phyloP scores from a whole-genome alignment of 53 echinoderm and acorn worm species.

The Temnopleurus reevesii region DNA sequence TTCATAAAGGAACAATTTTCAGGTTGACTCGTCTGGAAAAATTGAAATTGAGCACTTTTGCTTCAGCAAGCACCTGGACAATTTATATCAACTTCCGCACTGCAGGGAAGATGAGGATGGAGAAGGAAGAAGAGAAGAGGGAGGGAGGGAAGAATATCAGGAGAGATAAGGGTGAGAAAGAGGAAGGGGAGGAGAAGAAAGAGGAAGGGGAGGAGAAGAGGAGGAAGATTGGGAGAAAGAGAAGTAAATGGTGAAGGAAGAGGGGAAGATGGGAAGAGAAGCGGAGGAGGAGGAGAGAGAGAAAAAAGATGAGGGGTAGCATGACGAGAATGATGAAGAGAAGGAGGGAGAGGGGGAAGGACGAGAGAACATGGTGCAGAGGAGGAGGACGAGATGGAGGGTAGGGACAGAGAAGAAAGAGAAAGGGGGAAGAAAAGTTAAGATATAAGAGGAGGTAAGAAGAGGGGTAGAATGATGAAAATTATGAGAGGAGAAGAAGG shows the following conservation, averaged over 20 bases:
- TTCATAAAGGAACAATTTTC: slow-evolving; percentile 25
- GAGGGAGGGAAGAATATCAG: background rate
- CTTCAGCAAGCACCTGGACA: slow-evolving; percentile 35
- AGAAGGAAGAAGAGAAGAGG: background rate
- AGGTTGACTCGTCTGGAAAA: slow-evolving; percentile 21
- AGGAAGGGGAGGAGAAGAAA: background rate
- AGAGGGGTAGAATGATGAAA: background rate
- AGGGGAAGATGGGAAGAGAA: background rate
- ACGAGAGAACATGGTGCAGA: background rate
- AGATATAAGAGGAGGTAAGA: background rate
- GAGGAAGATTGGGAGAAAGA: too few relatives aligned
- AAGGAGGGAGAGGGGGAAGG: background rate
- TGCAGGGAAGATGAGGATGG: slow-evolving; percentile 5
- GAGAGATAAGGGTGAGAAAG: background rate
- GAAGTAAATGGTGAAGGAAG: too few relatives aligned
- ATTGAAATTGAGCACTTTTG: slow-evolving; percentile 10
- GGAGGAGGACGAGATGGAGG: background rate
- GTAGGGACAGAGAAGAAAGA: background rate
- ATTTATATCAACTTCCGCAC: slow-evolving; percentile 35
- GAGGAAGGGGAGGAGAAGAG: background rate
- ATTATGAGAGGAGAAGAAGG: background rate
- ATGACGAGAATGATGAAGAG: background rate
- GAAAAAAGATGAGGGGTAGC: background rate
- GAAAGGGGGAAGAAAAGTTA: background rate
- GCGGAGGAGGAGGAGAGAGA: slow-evolving; percentile 1